Base-by-base conservation (phyloP, 1,140 invertebrate genomes). In the Laupala kohalensis region DNA sequence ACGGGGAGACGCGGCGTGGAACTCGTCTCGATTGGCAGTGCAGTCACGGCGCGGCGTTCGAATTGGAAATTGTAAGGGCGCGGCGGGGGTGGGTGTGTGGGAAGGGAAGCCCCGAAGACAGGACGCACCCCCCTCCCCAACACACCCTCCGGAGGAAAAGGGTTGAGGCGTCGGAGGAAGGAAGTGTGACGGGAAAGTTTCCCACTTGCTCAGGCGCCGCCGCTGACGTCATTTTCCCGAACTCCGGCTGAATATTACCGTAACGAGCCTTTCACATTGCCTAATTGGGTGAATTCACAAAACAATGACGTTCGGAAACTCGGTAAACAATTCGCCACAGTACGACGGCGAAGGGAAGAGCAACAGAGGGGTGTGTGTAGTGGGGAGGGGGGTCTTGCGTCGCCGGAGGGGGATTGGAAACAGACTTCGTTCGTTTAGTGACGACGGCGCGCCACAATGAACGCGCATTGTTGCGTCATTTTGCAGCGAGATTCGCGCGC, bases 221-320 rank as follows among this genome's bases (percentile, higher is more conserved):
- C 62, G 19, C 64, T 65, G 27, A 24, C 64, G 19, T 68, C 67
- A 68, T 68, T 68, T 68, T 68, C 70, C 70, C 70, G 53, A 72
- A 72, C 71, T 69, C 71, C 29, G 67, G 71, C 29, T 72, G 71
- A 72, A 72, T 72, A 72, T 72, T 72, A 72, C 65, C 30, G 71
- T 72, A 72, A 72, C 71, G 71, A 72, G 71, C 65, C 71, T 72
- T 72, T 72, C 71, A 72, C 71, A 64, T 67, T 53, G 67, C 71
- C 67, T 72, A 72, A 72, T 72, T 72, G 71, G 71, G 71, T 72
- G 71, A 69, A 72, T 72, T 72, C 71, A 72, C 65, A 28, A 72
- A 68, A 72, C 71, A 72, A 72, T 72, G 71, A 72, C 70, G 70
- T 63, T 65, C 70, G 26, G 71, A 53, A 72, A 72, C 71, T 72